Evolutionary conservation across 2,888 invertebrate species (phyloP).

Genomic region (Diarsia dahlii): DNA sequence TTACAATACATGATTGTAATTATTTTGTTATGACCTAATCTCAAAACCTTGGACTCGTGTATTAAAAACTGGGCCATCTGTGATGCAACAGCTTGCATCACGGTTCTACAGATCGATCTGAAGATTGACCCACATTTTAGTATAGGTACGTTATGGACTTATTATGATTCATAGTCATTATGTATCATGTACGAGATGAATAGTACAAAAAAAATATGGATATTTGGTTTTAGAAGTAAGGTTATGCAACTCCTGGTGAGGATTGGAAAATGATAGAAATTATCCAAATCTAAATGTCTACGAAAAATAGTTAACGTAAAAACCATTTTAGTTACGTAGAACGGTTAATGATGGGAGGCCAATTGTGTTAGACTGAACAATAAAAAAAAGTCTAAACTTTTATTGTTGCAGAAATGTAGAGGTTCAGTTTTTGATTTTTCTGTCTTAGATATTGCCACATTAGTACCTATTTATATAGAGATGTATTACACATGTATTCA

Average conservation of each 20-base stretch:
- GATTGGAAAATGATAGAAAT: conserved; percentile 12
- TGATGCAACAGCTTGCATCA: conserved; percentile 70
- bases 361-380: not conserved
- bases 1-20: conserved; percentile 62
- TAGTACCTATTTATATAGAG: not conserved
- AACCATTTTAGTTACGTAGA: no score
- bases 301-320: no score
- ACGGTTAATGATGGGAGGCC: not conserved
- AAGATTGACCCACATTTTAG: conserved; percentile 64
- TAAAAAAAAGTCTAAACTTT: not conserved
- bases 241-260: conserved; percentile 3
- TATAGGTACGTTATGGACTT: not conserved
- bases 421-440: no score
- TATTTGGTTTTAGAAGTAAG: not conserved
- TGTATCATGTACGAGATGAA: not conserved
- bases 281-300: not conserved
- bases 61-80: conserved; percentile 69
- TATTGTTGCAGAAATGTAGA: not conserved
- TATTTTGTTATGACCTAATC: conserved; percentile 75
- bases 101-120: conserved; percentile 50
- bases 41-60: conserved; percentile 75
- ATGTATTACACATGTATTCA: no score
- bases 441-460: not conserved
- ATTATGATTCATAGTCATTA: conserved; percentile 37
- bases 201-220: not conserved